Base-by-base conservation (phyloP, 2,888 invertebrate genomes). In the Hofmannophila pseudospretella region DNA sequence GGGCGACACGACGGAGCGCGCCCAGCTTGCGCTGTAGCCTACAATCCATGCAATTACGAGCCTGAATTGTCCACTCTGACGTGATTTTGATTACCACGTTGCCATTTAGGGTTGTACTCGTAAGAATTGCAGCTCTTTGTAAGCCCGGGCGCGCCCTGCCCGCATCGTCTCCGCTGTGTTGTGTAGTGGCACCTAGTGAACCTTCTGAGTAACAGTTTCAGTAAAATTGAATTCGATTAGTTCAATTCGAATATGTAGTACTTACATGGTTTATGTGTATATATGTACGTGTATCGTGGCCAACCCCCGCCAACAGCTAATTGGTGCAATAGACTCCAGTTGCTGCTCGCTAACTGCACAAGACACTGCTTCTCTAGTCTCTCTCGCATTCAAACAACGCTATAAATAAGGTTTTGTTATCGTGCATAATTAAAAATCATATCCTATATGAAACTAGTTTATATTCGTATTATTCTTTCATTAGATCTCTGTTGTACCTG, bases 401-500 rank as follows among this genome's bases (percentile, higher is more conserved):
- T 76, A 70, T 67, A 67, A 67, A 62, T 61, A 70, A 68, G 74
- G 67, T 67, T 68, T 67, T 70, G 72, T 77, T 77, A 76, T 73
- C 77, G 81, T 75, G 85, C 85, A 86, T 85, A 85, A 86, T 86
- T 75, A 75, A 73, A 70, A 66, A 73, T 76, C 76, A 81, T 82
- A 82, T 85, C 84, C 84, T 85, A 77, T 69, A 50, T 78, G 62
- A 74, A 70, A 70, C 70, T 85, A 85, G 85, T 82, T 78, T 75
- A 68, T 82, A 76, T 75, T 81, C 63, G 80, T 82, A 85, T 85
- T 85, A 86, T 82, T 81, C 70, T 84, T 84, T 82, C 79, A 81
- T 80, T 85, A 85, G 86, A 86, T 86, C 86, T 85, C 85, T 85
- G 79, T 84, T 80, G 86, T 86, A 86, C 86, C 86, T 85, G 85